phyloP scores from a whole-genome alignment of 53 echinoderm and acorn worm species.

The Crossaster papposus region DNA sequence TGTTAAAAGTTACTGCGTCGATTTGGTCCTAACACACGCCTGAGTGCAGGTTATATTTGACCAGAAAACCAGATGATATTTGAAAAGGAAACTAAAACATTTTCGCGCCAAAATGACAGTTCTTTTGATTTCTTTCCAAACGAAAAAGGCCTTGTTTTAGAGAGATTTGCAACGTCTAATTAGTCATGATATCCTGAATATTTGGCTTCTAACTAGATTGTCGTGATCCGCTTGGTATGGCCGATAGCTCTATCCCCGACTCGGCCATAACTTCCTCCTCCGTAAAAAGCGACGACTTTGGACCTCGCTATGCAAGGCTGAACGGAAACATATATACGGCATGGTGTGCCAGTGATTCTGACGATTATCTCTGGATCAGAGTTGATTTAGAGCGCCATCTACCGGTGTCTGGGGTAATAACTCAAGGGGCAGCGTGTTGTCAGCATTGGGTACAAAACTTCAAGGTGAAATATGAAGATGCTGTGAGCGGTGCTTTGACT shows the following conservation, averaged over 20 bases:
- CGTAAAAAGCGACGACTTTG: neutral
- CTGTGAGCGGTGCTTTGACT: neutral
- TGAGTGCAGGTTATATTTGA: too few relatives aligned
- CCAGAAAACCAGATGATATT: too few relatives aligned
- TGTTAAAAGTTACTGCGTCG: too few relatives aligned
- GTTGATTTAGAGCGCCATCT: neutral
- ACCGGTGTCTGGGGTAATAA: neutral
- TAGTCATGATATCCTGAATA: too few relatives aligned
- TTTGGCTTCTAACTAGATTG: neutral
- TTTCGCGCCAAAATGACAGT: too few relatives aligned
- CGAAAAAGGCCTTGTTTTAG: too few relatives aligned
- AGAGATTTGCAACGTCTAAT: too few relatives aligned
- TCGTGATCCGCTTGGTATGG: conserved; percentile 11
- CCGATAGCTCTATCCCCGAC: conserved; percentile 4
- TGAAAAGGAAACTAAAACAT: too few relatives aligned
- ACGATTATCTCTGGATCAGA: conserved; percentile 4
- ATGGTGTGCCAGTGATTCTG: neutral
- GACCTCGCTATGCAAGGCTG: neutral
- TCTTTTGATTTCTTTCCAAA: too few relatives aligned
- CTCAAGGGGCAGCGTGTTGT: conserved; percentile 12
- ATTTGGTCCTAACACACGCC: too few relatives aligned
- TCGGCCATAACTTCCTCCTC: neutral
- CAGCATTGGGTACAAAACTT: neutral
- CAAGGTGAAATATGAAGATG: neutral
- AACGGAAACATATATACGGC: neutral